Conservation (phyloP, 2,113 vertebrate species). For the Himantopus leucocephalus region DNA sequence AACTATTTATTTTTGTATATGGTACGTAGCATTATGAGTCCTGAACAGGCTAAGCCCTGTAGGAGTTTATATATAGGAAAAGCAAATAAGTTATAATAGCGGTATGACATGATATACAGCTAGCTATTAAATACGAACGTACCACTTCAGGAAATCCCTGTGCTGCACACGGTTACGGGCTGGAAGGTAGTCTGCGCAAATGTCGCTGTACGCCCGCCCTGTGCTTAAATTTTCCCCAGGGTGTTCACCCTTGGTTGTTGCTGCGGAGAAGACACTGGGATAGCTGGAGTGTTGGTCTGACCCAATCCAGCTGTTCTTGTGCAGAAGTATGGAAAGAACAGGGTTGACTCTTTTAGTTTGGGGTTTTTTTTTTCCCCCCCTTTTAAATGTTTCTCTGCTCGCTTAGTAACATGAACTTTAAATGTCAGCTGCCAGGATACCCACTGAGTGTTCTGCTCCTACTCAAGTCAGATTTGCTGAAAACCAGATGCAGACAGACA, state of each 20-base stretch:
- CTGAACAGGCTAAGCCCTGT: background rate
- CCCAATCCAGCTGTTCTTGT: background rate
- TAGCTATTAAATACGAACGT: background rate
- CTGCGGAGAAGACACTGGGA: background rate
- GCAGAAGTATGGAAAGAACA: background rate
- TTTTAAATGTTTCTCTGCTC: background rate
- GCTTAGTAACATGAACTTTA: background rate
- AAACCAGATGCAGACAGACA: background rate
- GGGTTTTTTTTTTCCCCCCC: no score
- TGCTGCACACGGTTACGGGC: rapidly evolving
- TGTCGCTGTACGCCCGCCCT: background rate
- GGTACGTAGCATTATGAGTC: background rate
- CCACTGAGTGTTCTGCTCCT: background rate
- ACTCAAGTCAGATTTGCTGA: background rate
- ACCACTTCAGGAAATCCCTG: background rate
- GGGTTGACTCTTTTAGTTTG: background rate
- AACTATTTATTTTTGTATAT: background rate
- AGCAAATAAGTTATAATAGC: background rate
- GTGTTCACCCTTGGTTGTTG: background rate
- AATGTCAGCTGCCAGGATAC: background rate
- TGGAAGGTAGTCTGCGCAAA: background rate
- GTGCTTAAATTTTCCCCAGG: background rate
- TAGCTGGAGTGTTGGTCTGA: background rate
- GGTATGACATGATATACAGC: background rate
- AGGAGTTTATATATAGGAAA: background rate